Conservation (phyloP, 2,113 vertebrate genomes). For the Ciconia maguari region DNA sequence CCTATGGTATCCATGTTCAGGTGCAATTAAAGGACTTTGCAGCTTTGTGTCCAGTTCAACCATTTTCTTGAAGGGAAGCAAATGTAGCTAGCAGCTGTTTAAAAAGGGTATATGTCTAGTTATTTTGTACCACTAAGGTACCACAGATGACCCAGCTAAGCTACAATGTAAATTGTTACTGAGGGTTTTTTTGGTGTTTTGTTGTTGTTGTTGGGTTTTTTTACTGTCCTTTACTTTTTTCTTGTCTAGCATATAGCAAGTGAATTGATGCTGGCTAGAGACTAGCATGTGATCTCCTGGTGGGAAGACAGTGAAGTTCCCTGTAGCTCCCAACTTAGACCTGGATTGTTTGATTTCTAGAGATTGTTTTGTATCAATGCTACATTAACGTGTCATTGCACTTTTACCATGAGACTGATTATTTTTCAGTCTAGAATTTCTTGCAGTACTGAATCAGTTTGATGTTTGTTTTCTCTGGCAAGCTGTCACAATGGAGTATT, state of each 20-base stretch:
- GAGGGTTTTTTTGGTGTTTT: rapidly evolving
- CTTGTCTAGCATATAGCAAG: too few relatives aligned
- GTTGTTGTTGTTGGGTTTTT: not conserved
- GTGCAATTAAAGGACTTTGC: not conserved
- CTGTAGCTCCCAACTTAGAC: not conserved
- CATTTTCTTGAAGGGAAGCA: not conserved
- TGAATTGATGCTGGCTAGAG: not conserved
- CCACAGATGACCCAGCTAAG: not conserved
- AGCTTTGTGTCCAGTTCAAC: not conserved
- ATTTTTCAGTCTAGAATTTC: not conserved
- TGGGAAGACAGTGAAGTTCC: not conserved
- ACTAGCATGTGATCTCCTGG: not conserved
- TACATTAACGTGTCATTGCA: not conserved
- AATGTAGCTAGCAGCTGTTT: not conserved
- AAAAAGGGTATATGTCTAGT: not conserved
- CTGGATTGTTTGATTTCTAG: not conserved
- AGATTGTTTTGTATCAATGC: not conserved
- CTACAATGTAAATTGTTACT: not conserved
- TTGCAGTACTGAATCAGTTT: not conserved
- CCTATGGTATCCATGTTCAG: not conserved
- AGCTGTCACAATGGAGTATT: not conserved
- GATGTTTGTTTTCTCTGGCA: not conserved
- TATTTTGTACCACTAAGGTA: not conserved
- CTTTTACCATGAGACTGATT: not conserved
- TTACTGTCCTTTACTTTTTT: not conserved